These are phyloP conservation scores for Macrostomum cliftonense DNA, from an alignment of 2,888 invertebrate species.

Conservation along the genomic window DNA sequence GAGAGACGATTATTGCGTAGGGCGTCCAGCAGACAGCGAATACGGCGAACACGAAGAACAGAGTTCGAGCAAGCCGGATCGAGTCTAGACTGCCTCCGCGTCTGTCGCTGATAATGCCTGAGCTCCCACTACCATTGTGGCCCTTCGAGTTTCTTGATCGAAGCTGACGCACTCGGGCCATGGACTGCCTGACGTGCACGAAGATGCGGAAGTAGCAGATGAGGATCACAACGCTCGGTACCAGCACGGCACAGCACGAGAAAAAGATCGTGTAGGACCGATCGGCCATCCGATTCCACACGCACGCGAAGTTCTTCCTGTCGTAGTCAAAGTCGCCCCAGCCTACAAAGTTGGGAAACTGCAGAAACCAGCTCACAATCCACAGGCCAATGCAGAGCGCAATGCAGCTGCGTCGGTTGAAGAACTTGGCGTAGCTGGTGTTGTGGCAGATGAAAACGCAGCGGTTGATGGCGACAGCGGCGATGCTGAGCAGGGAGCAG, in stretches of 20 bases:
- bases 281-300: constrained; percentile 25
- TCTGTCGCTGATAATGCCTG: too few species aligned
- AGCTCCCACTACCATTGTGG: too few species aligned
- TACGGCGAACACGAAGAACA: too few species aligned
- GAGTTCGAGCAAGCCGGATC: too few species aligned
- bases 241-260: constrained; percentile 17
- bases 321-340: constrained; percentile 26
- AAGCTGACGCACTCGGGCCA: too few species aligned
- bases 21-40: too few species aligned
- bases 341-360: constrained; percentile 23
- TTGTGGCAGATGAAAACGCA: constrained; percentile 25
- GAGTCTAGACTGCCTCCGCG: too few species aligned
- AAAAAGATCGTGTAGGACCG: constrained; percentile 22
- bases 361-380: constrained; percentile 16
- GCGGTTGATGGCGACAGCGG: constrained; percentile 27
- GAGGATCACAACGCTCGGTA: constrained; percentile 20
- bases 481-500: constrained; percentile 20
- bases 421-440: constrained; percentile 13
- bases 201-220: constrained; percentile 21
- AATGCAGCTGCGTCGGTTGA: neutral
- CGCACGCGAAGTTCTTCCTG: constrained; percentile 23
- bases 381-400: neutral
- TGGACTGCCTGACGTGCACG: neutral
- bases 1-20: too few species aligned
- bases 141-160: too few species aligned